A percentile compares a stretch with the other conserved stretches of the same genome.
Conservation (phyloP, 2,113 vertebrate species). For the Semnornis frantzii region DNA sequence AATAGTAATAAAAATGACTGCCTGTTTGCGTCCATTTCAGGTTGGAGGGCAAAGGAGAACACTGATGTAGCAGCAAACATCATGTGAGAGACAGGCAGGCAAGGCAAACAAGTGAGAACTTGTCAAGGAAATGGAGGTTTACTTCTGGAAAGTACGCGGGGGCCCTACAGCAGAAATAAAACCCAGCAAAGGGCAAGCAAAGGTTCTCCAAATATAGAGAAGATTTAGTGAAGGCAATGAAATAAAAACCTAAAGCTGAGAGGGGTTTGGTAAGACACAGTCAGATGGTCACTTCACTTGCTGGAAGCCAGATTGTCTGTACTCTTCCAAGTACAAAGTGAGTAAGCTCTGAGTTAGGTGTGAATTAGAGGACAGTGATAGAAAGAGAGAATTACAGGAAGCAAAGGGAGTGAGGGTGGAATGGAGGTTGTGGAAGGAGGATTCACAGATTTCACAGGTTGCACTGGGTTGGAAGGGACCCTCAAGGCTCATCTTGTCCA, state of each 20-base stretch:
- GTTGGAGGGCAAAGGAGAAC: background rate
- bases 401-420: background rate
- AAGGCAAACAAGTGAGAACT: background rate
- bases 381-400: background rate
- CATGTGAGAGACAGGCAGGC: background rate
- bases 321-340: background rate
- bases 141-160: background rate
- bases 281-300: background rate
- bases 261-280: background rate
- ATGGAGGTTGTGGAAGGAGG: background rate
- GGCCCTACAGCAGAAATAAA: background rate
- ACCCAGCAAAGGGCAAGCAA: background rate
- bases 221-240: background rate
- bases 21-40: background rate
- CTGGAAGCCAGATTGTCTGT: background rate
- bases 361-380: background rate
- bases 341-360: background rate
- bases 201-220: background rate
- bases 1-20: background rate
- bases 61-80: background rate
- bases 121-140: constrained; percentile 1
- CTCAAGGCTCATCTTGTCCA: no score
- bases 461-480: no score
- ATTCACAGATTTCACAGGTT: no score
- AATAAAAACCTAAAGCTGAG: background rate